phyloP scores from a whole-genome alignment of 2,113 vertebrate species.

The Rallus limicola region DNA sequence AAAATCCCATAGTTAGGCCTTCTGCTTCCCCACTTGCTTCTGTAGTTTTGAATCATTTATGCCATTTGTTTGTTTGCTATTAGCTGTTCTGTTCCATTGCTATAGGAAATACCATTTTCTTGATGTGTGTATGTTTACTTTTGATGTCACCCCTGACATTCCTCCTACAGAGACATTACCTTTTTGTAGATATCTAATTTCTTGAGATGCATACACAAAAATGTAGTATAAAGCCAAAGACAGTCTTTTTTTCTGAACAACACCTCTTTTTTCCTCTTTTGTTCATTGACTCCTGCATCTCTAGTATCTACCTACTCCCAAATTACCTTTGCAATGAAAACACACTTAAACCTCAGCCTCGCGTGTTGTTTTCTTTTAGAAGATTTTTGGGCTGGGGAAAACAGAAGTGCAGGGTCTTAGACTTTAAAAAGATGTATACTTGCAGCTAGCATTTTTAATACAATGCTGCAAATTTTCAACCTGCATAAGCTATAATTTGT shows the following conservation, averaged over 20 bases:
- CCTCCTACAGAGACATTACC: not conserved
- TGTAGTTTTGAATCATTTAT: not conserved
- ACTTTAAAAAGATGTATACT: not conserved
- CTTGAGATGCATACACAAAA: not conserved
- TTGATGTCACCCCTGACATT: not conserved
- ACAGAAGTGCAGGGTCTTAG: not conserved
- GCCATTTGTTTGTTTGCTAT: not conserved
- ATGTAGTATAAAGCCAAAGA: not conserved
- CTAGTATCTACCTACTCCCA: not conserved
- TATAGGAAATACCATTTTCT: not conserved
- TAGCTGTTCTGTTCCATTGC: not conserved
- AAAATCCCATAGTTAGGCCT: not conserved
- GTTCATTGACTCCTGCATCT: not conserved
- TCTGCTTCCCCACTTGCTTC: not conserved
- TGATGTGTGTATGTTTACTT: not conserved
- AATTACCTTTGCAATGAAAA: not conserved
- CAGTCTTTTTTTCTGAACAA: not conserved
- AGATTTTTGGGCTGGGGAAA: not conserved
- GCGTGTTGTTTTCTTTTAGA: not conserved
- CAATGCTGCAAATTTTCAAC: not conserved
- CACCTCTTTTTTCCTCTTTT: not conserved
- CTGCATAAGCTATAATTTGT: not conserved
- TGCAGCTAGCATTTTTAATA: not conserved
- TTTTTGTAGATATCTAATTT: not conserved
- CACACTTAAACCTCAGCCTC: not conserved